phyloP scores from a whole-genome alignment of 1,140 invertebrate species.

The Oscheius sp. region DNA sequence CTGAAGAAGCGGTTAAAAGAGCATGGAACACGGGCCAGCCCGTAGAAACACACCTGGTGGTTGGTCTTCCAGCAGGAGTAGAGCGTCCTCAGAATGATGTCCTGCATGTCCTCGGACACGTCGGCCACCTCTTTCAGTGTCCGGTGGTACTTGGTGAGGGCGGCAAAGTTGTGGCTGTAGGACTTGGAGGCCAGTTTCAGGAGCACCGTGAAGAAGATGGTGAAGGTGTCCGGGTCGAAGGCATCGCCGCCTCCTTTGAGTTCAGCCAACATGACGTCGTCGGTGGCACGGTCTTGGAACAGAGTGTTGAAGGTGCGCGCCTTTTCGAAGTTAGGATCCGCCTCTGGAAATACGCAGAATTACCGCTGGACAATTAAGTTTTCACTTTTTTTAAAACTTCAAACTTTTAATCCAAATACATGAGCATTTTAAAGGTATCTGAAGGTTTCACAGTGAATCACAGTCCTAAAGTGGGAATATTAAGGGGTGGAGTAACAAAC shows the following conservation, averaged over 20 bases:
- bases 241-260: slow-evolving; percentile 66
- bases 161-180: slow-evolving; percentile 95
- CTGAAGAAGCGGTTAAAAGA: slow-evolving; percentile 63
- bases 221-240: slow-evolving; percentile 67
- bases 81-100: slow-evolving; percentile 85
- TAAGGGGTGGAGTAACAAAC: too few species aligned
- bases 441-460: too few species aligned
- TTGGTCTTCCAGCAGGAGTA: slow-evolving; percentile 83
- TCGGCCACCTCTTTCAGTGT: slow-evolving; percentile 74
- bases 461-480: too few species aligned
- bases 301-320: slow-evolving; percentile 80
- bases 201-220: slow-evolving; percentile 91
- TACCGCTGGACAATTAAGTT: too few species aligned
- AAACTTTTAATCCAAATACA: too few species aligned
- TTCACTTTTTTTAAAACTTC: too few species aligned
- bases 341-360: slow-evolving; percentile 68
- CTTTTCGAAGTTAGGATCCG: slow-evolving; percentile 76
- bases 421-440: too few species aligned
- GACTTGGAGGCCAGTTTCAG: slow-evolving; percentile 90
- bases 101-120: slow-evolving; percentile 85
- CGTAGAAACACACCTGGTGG: slow-evolving; percentile 75
- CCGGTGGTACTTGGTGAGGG: slow-evolving; percentile 87
- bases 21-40: too few species aligned
- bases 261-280: slow-evolving; percentile 84
- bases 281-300: slow-evolving; percentile 80